These are phyloP conservation scores for Drosophila rellima DNA, from an alignment of 2,888 invertebrate species.

Conservation along the genomic window DNA sequence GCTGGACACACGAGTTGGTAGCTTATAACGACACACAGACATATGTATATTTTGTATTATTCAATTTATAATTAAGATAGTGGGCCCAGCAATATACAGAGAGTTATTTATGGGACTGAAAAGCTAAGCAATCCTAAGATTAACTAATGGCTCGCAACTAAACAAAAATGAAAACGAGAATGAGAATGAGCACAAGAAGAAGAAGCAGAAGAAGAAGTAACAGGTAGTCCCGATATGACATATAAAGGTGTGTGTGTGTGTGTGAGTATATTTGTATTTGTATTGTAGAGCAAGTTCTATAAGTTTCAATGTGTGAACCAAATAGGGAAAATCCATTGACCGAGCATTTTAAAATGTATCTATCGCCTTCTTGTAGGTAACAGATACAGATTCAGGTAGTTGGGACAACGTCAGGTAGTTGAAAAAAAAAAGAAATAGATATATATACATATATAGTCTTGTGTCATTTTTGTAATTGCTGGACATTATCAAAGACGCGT, in stretches of 20 bases:
- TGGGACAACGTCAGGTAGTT: constrained; percentile 6
- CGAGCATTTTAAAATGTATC: constrained; percentile 54
- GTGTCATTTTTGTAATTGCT: constrained; percentile 25
- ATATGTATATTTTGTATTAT: constrained; percentile 6
- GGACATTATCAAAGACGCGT: constrained; percentile 21
- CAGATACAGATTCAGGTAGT: constrained; percentile 20
- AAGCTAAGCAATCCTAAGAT: constrained; percentile 30
- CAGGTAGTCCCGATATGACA: constrained; percentile 56
- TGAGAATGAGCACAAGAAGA: background rate
- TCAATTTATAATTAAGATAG: constrained; percentile 53
- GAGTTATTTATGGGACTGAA: constrained; percentile 32
- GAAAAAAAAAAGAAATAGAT: background rate
- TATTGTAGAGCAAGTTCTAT: constrained; percentile 24
- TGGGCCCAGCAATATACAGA: background rate
- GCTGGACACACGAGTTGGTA: constrained; percentile 3
- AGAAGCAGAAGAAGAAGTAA: constrained; percentile 31
- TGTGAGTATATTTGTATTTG: background rate
- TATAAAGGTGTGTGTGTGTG: constrained; percentile 13
- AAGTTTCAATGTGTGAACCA: constrained; percentile 29
- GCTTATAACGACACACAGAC: background rate
- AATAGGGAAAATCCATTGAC: constrained; percentile 54
- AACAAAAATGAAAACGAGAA: constrained; percentile 3
- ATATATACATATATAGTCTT: background rate
- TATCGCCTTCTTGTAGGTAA: constrained; percentile 50
- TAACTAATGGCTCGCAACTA: constrained; percentile 22